These are phyloP conservation scores for Charina bottae DNA, from an alignment of 2,113 vertebrate species.

Conservation along the genomic window DNA sequence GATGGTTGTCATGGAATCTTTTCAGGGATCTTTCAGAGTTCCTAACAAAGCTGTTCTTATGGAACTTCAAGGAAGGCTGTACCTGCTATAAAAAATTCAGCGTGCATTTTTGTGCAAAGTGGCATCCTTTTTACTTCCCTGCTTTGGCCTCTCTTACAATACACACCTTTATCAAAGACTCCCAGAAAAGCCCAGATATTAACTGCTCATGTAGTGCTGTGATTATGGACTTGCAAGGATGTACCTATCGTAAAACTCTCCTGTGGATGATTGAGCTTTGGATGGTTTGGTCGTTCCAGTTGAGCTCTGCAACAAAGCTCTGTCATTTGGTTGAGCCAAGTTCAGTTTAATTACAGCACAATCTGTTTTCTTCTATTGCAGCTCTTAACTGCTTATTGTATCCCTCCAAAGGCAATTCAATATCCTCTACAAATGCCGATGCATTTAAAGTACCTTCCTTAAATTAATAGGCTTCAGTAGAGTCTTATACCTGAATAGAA, in stretches of 20 bases:
- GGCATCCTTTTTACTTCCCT: neutral
- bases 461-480: constrained; percentile 12
- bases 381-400: constrained; percentile 49
- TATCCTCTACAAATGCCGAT: constrained; percentile 39
- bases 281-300: constrained; percentile 28
- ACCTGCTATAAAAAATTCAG: neutral
- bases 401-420: constrained; percentile 17
- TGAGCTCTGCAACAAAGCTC: constrained; percentile 53
- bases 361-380: constrained; percentile 45
- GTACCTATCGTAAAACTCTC: neutral
- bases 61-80: constrained; percentile 3
- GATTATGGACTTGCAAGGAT: constrained; percentile 33
- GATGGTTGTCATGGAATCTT: neutral
- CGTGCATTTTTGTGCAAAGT: neutral
- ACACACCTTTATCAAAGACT: too few relatives aligned
- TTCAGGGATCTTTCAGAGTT: neutral
- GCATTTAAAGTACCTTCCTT: neutral
- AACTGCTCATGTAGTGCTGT: neutral
- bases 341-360: constrained; percentile 64
- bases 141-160: neutral
- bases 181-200: neutral
- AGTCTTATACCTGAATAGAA: constrained; percentile 20
- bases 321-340: constrained; percentile 61
- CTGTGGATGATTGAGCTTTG: neutral
- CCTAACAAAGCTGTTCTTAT: constrained; percentile 8